phyloP scores from a whole-genome alignment of 2,888 invertebrate genomes.

The Hydriomena furcata region DNA sequence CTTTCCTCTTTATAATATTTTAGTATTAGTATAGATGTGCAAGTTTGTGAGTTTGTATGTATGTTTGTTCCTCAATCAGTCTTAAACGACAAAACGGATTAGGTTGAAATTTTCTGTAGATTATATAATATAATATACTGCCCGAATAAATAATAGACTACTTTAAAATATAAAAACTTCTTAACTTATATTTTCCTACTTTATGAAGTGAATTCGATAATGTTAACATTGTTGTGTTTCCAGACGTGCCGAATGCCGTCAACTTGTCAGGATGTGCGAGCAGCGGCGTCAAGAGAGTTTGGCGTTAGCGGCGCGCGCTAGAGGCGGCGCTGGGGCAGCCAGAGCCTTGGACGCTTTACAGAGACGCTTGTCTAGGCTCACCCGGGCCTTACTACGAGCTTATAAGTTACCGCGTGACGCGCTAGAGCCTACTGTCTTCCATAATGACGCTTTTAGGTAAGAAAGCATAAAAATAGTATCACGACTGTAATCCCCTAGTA shows the following conservation, averaged over 20 bases:
- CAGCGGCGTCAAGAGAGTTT: slow-evolving; percentile 86
- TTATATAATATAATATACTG: too few species aligned
- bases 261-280: slow-evolving; percentile 90
- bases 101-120: too few species aligned
- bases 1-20: too few species aligned
- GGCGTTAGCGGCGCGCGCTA: slow-evolving; percentile 57
- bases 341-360: slow-evolving; percentile 84
- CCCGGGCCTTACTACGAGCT: slow-evolving; percentile 88
- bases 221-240: not conserved
- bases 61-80: too few species aligned
- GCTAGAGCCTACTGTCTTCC: slow-evolving; percentile 90
- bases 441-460: slow-evolving; percentile 89
- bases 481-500: too few species aligned
- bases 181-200: too few species aligned
- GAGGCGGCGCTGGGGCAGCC: slow-evolving; percentile 86
- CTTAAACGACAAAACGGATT: too few species aligned
- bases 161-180: too few species aligned
- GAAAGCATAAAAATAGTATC: not conserved
- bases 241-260: slow-evolving; percentile 90
- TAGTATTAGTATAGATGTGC: too few species aligned
- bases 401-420: slow-evolving; percentile 90
- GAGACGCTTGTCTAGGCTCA: slow-evolving; percentile 87
- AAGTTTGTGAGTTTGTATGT: too few species aligned
- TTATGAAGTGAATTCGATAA: too few species aligned
- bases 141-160: too few species aligned